Percentiles rank a stretch among this genome's conserved stretches.
Conservation (phyloP, 2,113 vertebrate genomes). For the Collichthys lucidus region DNA sequence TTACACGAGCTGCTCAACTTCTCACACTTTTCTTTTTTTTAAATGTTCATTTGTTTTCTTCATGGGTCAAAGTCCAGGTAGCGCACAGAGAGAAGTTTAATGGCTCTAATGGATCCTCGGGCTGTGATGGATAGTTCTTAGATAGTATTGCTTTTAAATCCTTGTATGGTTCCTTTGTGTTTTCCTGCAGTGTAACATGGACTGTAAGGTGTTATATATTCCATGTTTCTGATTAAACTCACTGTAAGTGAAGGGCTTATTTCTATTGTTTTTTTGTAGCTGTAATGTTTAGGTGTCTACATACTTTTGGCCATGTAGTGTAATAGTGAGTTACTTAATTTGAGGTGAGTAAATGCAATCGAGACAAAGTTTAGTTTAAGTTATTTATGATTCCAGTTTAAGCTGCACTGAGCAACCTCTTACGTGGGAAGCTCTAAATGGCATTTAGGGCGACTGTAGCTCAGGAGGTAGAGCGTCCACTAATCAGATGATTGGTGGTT, state of each 20-base stretch:
- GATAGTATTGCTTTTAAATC: not conserved
- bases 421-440: too few relatives aligned
- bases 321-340: too few relatives aligned
- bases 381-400: not conserved
- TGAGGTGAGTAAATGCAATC: not conserved
- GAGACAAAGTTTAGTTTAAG: not conserved
- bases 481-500: too few relatives aligned
- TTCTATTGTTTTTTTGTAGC: not conserved
- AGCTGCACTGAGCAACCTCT: not conserved
- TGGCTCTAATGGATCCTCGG: not conserved
- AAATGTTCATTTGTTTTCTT: slow-evolving; percentile 12
- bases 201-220: not conserved
- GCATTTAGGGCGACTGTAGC: too few relatives aligned
- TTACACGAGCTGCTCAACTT: slow-evolving; percentile 81
- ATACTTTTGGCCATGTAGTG: not conserved
- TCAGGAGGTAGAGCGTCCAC: too few relatives aligned
- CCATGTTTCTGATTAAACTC: too few relatives aligned
- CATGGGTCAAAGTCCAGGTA: slow-evolving; percentile 48
- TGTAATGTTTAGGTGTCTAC: not conserved
- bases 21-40: slow-evolving; percentile 64
- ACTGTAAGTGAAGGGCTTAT: not conserved
- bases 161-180: not conserved
- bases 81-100: not conserved
- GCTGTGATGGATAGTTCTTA: not conserved
- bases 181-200: not conserved